Evolutionary conservation across 2,113 vertebrate genomes (phyloP).

Genomic region (Mionectes macconnelli): DNA sequence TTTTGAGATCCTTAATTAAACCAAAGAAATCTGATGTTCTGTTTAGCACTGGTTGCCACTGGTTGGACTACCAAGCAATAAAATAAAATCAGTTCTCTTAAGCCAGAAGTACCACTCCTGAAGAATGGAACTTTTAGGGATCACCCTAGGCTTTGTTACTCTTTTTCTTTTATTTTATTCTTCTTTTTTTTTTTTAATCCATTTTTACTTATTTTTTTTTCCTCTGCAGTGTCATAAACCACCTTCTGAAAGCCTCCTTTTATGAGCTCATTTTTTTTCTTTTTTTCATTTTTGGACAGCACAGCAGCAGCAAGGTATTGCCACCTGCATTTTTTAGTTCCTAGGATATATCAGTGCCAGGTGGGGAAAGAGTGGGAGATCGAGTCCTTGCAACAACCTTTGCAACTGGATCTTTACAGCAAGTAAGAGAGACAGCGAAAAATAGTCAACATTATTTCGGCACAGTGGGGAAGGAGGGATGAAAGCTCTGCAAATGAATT

Average conservation of each 20-base stretch:
- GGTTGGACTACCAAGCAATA: not conserved
- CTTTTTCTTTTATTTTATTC: not conserved
- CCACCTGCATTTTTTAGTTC: not conserved
- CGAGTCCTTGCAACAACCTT: not conserved
- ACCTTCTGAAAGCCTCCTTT: not conserved
- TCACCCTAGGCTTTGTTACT: not conserved
- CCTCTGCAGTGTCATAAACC: not conserved
- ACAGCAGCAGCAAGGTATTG: not conserved
- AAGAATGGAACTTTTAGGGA: not conserved
- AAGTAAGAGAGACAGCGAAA: constrained; percentile 27
- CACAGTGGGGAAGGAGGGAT: constrained; percentile 60
- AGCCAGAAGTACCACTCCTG: not conserved
- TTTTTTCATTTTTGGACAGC: not conserved
- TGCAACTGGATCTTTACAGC: not conserved
- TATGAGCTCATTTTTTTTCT: not conserved
- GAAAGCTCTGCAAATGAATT: constrained; percentile 66
- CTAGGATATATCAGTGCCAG: not conserved
- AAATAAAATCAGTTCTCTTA: not conserved
- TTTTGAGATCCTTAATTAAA: not conserved
- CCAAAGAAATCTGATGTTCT: not conserved
- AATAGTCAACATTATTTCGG: constrained; percentile 45
- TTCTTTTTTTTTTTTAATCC: too few species aligned
- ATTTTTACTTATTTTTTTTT: not conserved
- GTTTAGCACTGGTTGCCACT: not conserved
- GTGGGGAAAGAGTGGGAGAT: not conserved